These are phyloP conservation scores for Drosophila cyrtoloma DNA, from an alignment of 2,888 invertebrate species.

Conservation along the genomic window DNA sequence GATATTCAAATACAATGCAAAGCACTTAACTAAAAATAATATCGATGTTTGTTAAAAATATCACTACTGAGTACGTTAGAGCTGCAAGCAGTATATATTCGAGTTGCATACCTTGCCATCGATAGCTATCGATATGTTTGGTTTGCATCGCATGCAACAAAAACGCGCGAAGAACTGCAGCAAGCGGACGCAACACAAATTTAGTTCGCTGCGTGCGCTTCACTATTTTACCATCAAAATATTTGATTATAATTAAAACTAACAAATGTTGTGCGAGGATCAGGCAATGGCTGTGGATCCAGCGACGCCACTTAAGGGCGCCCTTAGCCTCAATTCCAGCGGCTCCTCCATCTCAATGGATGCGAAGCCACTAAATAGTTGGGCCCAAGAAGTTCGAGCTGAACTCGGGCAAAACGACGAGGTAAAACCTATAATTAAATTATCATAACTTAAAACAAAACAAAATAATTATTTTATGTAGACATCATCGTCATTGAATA, in stretches of 20 bases:
- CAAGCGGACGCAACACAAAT: conserved; percentile 33
- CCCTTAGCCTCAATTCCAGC: conserved; percentile 68
- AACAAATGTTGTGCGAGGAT: conserved; percentile 66
- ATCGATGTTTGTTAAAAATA: neutral
- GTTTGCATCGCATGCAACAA: conserved; percentile 55
- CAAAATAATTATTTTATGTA: conserved; percentile 12
- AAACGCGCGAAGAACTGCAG: conserved; percentile 69
- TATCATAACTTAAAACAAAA: neutral
- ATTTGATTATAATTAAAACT: conserved; percentile 1
- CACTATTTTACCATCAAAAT: conserved; percentile 2
- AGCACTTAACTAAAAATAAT: neutral
- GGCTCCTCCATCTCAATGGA: conserved; percentile 60
- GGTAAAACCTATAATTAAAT: conserved; percentile 36
- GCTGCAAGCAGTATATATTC: neutral
- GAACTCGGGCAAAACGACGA: conserved; percentile 70
- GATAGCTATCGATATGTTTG: conserved; percentile 2
- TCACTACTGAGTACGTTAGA: neutral
- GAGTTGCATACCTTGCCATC: neutral
- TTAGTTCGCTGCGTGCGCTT: conserved; percentile 10
- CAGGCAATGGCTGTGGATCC: conserved; percentile 61
- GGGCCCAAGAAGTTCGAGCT: conserved; percentile 79
- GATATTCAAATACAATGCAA: neutral
- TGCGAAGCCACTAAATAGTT: conserved; percentile 62
- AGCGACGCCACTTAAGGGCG: conserved; percentile 49
- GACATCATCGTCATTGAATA: conserved; percentile 67